Percentiles rank a stretch among this genome's conserved stretches.
Evolutionary conservation across 2,113 vertebrate species (phyloP).

Genomic region (Mastomys natalensis): DNA sequence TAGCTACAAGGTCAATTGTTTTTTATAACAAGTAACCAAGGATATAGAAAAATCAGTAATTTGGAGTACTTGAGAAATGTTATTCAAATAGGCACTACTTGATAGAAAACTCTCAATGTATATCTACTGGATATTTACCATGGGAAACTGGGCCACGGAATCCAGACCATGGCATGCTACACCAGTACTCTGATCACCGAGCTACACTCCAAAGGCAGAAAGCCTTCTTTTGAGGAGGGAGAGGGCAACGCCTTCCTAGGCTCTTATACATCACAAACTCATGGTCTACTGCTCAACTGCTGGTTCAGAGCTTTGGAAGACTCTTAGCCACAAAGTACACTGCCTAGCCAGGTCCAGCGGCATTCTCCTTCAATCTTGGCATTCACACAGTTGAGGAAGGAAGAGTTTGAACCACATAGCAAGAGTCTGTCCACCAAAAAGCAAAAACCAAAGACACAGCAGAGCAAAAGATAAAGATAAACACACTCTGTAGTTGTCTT

Average conservation of each 20-base stretch:
- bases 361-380: neutral
- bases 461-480: neutral
- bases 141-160: neutral
- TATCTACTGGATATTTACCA: neutral
- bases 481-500: neutral
- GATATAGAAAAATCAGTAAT: constrained; percentile 34
- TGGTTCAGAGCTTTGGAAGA: neutral
- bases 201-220: neutral
- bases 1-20: constrained; percentile 42
- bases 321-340: neutral
- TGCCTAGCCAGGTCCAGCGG: neutral
- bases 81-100: neutral
- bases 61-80: constrained; percentile 30
- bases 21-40: neutral
- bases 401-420: neutral
- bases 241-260: neutral
- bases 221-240: neutral
- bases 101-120: neutral
- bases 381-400: neutral
- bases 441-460: neutral
- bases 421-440: neutral
- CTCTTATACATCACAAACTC: neutral
- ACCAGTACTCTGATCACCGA: neutral
- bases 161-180: no score
- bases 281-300: neutral